Evolutionary conservation across 2,113 vertebrate species (phyloP), one percentile per base, ranked within the genome.

Genomic region (Uria lomvia): DNA sequence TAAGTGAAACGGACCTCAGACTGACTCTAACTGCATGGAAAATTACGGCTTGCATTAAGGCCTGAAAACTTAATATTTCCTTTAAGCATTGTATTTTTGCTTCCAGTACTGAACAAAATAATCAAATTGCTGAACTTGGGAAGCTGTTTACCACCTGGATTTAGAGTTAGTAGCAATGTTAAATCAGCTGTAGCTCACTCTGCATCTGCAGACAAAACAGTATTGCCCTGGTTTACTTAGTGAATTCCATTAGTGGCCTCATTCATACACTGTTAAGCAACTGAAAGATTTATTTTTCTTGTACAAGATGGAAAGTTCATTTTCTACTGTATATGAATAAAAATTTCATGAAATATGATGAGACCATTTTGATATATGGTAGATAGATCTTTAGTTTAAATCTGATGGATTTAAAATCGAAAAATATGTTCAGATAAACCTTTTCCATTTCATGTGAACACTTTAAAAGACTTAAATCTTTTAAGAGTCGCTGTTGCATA

Each of bases 241-340:
- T 42, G 30, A 67, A 92, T 96, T 95, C 86, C 92, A 59, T 90
- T 90, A 2, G 22, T 81, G 81, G 74, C 53, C 67, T 94, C 32
- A 24, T 88, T 94, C 74, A 59, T 93, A 73, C 42, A 16, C 47
- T 62, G 50, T 83, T 86, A 65, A 90, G 38, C 72, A 80, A 29
- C 52, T 11, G 50, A 86, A 93, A 92, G 71, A 73, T 79, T 78
- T 92, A 27, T 91, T 94, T 89, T 88, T 86, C 70, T 92, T 77
- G 9, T 73, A 49, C 29, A 70, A 72, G 50, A 90, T 56, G 77
- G 47, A 70, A 95, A 83, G 43, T 86, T 96, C 30, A 42, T 93
- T 91, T 96, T 86, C 55, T 77, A 47, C 30, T 92, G 8, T 55
- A 66, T 80, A 58, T 62, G 59, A 88, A 83, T 49, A 79, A 62